phyloP scores from a whole-genome alignment of 2,113 vertebrate genomes.

The Sylvia atricapilla region DNA sequence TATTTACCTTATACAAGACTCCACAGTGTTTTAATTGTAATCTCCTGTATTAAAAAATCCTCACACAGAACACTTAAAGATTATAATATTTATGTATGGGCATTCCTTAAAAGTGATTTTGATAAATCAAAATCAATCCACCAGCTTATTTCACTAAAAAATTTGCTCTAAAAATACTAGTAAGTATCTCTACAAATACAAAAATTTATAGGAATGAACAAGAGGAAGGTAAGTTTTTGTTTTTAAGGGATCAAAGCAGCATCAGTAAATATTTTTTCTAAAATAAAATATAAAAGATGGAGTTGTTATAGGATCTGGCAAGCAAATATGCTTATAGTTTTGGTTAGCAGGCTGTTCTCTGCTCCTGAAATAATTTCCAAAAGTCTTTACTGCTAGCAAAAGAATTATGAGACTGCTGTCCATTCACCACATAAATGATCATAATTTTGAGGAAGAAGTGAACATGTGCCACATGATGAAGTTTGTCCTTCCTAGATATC shows the following conservation, averaged over 20 bases:
- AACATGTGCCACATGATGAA: not conserved
- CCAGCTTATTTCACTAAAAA: not conserved
- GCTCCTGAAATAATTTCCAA: not conserved
- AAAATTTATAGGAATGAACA: not conserved
- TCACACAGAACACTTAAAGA: not conserved
- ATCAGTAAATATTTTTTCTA: not conserved
- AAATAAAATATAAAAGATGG: not conserved
- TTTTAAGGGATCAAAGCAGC: not conserved
- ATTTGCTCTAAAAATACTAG: not conserved
- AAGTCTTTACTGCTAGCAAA: not conserved
- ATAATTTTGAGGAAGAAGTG: not conserved
- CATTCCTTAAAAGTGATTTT: not conserved
- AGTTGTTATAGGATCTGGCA: not conserved
- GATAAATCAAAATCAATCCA: not conserved
- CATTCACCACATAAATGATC: not conserved
- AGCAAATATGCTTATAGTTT: not conserved
- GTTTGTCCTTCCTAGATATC: conserved; percentile 29
- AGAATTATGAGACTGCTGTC: not conserved
- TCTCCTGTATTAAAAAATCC: not conserved
- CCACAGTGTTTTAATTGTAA: not conserved
- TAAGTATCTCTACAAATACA: not conserved
- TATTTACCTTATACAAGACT: not conserved
- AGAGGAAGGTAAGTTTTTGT: not conserved
- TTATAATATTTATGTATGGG: not conserved
- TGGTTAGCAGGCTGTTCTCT: not conserved